phyloP scores from a whole-genome alignment of 2,888 invertebrate species.

The Phorcus lineatus region DNA sequence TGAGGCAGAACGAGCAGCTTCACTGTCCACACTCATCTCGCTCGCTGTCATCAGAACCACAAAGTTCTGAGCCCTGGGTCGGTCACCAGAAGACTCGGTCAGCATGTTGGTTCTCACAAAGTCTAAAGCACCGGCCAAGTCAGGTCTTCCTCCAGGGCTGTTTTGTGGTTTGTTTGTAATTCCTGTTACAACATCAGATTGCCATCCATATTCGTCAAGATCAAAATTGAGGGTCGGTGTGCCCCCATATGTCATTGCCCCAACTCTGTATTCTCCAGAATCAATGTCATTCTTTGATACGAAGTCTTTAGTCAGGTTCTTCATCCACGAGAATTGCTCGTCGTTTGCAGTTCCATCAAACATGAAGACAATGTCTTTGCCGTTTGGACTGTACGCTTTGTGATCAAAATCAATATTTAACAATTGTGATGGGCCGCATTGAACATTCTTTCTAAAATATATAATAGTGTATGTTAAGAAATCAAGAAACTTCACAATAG shows the following conservation, averaged over 20 bases:
- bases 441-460: too few relatives aligned
- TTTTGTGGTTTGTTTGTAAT: neutral
- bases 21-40: slow-evolving; percentile 37
- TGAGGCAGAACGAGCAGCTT: slow-evolving; percentile 30
- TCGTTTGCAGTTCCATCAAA: slow-evolving; percentile 57
- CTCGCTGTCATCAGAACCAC: slow-evolving; percentile 57
- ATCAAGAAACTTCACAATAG: too few relatives aligned
- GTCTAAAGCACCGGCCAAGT: slow-evolving; percentile 51
- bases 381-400: slow-evolving; percentile 31
- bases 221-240: slow-evolving; percentile 43
- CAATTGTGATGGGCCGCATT: too few relatives aligned
- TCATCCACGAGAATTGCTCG: slow-evolving; percentile 44
- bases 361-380: slow-evolving; percentile 55
- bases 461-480: too few relatives aligned
- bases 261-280: slow-evolving; percentile 54
- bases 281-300: slow-evolving; percentile 46
- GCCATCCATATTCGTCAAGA: slow-evolving; percentile 40
- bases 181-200: neutral
- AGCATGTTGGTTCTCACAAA: slow-evolving; percentile 44
- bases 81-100: slow-evolving; percentile 48
- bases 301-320: slow-evolving; percentile 40
- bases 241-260: slow-evolving; percentile 50
- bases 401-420: too few relatives aligned
- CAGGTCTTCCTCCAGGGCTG: slow-evolving; percentile 29
- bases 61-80: slow-evolving; percentile 49